Percentiles rank a stretch among this genome's conserved stretches.
phyloP scores from a whole-genome alignment of 2,113 vertebrate genomes.

The Raja brachyura region DNA sequence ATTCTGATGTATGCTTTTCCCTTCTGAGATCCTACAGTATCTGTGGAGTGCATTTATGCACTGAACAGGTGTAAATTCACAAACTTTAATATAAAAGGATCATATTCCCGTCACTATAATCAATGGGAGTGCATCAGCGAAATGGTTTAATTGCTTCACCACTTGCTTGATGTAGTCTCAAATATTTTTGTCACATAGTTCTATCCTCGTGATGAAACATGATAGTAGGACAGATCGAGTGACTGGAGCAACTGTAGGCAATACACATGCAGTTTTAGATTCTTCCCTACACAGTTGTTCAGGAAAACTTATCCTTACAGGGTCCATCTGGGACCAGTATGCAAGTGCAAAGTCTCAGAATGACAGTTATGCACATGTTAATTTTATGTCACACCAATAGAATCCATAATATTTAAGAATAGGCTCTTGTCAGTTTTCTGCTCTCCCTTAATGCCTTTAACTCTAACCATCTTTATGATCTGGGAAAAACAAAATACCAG shows the following conservation, averaged over 20 bases:
- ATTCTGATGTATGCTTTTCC: slow-evolving; percentile 17
- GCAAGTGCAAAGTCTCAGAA: slow-evolving; percentile 36
- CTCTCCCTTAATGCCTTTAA: not conserved
- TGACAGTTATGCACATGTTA: slow-evolving; percentile 38
- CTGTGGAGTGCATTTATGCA: not conserved
- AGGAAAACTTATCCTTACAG: slow-evolving; percentile 34
- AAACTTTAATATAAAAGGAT: slow-evolving; percentile 49
- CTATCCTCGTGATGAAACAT: slow-evolving; percentile 49
- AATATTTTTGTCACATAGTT: slow-evolving; percentile 53
- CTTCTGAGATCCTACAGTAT: not conserved
- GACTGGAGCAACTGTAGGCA: slow-evolving; percentile 45
- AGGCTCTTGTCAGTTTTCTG: slow-evolving; percentile 7
- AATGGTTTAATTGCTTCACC: slow-evolving; percentile 44
- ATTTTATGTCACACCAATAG: slow-evolving; percentile 28
- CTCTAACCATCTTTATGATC: not conserved
- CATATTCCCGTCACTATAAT: slow-evolving; percentile 47
- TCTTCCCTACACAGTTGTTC: slow-evolving; percentile 44
- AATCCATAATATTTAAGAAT: slow-evolving; percentile 33
- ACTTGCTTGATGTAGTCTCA: slow-evolving; percentile 49
- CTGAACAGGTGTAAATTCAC: slow-evolving; percentile 57
- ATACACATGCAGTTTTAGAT: slow-evolving; percentile 39
- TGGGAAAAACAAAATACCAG: not conserved
- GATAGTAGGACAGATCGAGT: slow-evolving; percentile 47
- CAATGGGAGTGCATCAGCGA: slow-evolving; percentile 45
- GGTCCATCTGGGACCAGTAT: slow-evolving; percentile 35